Conservation (phyloP, 2,113 vertebrate species). For the Alouatta palliata region DNA sequence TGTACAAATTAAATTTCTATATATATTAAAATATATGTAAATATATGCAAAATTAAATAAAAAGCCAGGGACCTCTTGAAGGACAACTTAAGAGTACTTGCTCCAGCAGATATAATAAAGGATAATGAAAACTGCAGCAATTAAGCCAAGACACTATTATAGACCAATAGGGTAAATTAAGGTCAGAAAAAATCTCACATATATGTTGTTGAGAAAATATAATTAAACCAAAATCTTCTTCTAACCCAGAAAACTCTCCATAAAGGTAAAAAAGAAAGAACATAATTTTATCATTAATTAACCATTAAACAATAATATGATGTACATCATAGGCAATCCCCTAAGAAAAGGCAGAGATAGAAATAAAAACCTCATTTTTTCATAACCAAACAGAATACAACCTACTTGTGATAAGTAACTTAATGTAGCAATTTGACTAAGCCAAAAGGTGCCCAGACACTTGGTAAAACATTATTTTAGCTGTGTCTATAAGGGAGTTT, state of each 20-base stretch:
- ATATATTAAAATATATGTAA: not conserved
- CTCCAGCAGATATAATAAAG: not conserved
- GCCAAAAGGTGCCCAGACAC: not conserved
- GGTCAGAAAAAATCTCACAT: not conserved
- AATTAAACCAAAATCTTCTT: not conserved
- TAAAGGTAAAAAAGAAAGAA: not conserved
- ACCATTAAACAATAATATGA: not conserved
- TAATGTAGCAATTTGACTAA: not conserved
- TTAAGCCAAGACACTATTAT: not conserved
- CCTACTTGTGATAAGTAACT: not conserved
- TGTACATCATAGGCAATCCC: not conserved
- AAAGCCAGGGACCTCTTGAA: not conserved
- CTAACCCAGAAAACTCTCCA: not conserved
- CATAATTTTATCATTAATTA: not conserved
- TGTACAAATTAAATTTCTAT: not conserved
- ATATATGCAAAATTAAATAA: not conserved
- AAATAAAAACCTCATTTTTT: not conserved
- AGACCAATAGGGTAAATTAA: not conserved
- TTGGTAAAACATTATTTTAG: not conserved
- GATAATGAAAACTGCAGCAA: not conserved
- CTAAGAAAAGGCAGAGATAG: not conserved
- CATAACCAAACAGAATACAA: not conserved
- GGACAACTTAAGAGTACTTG: not conserved
- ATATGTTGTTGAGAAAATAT: not conserved
- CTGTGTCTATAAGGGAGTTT: not conserved